These are phyloP conservation scores for Stomorhina lunata DNA, from an alignment of 2,888 invertebrate genomes.

Conservation along the genomic window DNA sequence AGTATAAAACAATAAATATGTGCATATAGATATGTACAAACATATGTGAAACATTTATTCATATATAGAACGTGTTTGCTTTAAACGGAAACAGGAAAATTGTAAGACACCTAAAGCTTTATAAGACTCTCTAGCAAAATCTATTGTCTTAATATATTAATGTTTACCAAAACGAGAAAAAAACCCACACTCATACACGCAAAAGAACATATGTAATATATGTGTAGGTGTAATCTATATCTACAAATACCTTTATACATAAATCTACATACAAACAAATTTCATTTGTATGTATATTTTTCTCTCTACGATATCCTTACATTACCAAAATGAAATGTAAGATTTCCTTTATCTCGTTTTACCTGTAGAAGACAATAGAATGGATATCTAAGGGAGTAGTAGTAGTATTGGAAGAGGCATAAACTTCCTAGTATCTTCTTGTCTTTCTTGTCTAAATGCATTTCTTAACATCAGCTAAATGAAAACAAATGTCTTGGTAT, in stretches of 20 bases:
- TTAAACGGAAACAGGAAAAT: slow-evolving; percentile 62
- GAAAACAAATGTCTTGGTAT: slow-evolving; percentile 60
- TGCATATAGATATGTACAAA: background rate
- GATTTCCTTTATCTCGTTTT: slow-evolving; percentile 53
- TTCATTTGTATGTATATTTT: background rate
- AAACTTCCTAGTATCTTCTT: too few species aligned
- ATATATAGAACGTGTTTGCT: slow-evolving; percentile 30
- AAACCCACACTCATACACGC: background rate
- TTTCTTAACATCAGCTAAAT: slow-evolving; percentile 62
- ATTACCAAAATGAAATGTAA: slow-evolving; percentile 28
- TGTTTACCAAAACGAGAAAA: slow-evolving; percentile 33
- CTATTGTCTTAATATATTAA: slow-evolving; percentile 60
- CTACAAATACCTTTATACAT: background rate
- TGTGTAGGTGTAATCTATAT: slow-evolving; percentile 6
- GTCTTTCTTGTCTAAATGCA: slow-evolving; percentile 40
- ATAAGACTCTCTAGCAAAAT: slow-evolving; percentile 52
- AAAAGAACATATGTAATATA: too few species aligned
- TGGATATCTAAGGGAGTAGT: too few species aligned
- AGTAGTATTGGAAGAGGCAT: too few species aligned
- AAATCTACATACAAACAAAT: background rate
- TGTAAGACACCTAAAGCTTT: slow-evolving; percentile 58
- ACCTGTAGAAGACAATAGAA: slow-evolving; percentile 22
- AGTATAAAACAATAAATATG: slow-evolving; percentile 21
- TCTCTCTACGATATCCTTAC: slow-evolving; percentile 28
- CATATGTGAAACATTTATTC: background rate